Evolutionary conservation across 30 jellyfish, hydroid and myxozoan genomes (phyloP).

Genomic region (Nemopilema nomurai): DNA sequence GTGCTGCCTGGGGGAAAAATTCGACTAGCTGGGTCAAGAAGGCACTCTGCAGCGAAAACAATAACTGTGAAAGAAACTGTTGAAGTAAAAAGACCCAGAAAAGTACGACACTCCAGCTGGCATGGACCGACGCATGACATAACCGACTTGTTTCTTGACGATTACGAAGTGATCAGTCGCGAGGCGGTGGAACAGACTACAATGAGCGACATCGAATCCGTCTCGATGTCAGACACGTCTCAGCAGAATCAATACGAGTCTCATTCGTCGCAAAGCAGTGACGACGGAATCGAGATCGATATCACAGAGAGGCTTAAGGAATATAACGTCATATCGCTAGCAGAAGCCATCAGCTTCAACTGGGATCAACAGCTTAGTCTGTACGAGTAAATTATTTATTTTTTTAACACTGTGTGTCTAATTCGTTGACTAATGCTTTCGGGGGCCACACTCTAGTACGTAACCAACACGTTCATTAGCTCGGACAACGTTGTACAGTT

Average conservation of each 20-base stretch:
- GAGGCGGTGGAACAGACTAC: slow-evolving; percentile 44
- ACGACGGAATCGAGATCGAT: slow-evolving; percentile 84
- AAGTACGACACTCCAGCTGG: slow-evolving; percentile 83
- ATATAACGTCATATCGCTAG: slow-evolving; percentile 53
- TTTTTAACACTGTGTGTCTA: not conserved
- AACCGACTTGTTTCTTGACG: slow-evolving; percentile 77
- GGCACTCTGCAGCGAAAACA: slow-evolving; percentile 22
- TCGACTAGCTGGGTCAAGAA: slow-evolving; percentile 68
- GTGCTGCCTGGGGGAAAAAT: slow-evolving; percentile 96
- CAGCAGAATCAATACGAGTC: slow-evolving; percentile 34
- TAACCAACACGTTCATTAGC: too few species aligned
- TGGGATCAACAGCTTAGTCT: slow-evolving; percentile 56
- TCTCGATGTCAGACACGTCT: slow-evolving; percentile 63
- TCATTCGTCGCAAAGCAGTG: slow-evolving; percentile 66
- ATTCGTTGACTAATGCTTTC: not conserved
- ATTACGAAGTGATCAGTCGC: slow-evolving; percentile 72
- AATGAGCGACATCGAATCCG: slow-evolving; percentile 68
- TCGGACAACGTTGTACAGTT: too few species aligned
- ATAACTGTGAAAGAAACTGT: slow-evolving; percentile 19
- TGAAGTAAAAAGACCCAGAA: slow-evolving; percentile 2
- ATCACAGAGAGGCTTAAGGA: slow-evolving; percentile 57
- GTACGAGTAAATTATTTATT: slow-evolving; percentile 15
- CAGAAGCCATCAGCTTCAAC: slow-evolving; percentile 7
- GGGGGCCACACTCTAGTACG: too few species aligned
- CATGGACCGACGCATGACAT: slow-evolving; percentile 87